Evolutionary conservation across 2,888 invertebrate genomes (phyloP).

Genomic region (Eupithecia dodoneata): DNA sequence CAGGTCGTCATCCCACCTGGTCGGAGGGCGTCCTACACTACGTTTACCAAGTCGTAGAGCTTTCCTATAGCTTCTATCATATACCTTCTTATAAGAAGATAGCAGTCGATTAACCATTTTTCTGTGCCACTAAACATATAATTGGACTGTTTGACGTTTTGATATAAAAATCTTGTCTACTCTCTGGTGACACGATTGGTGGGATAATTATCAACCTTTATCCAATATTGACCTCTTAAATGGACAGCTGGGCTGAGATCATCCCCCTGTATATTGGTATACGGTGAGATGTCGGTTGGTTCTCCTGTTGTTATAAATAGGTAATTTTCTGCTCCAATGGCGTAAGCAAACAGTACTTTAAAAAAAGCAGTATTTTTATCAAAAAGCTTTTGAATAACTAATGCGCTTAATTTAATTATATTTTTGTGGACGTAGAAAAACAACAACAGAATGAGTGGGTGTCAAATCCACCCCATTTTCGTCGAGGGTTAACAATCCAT

Average conservation of each 20-base stretch:
- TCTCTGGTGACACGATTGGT: background rate
- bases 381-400: background rate
- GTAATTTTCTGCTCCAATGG: background rate
- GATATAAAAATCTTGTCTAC: background rate
- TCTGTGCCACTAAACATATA: background rate
- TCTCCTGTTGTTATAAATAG: background rate
- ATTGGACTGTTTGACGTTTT: too few species aligned
- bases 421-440: slow-evolving; percentile 9
- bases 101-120: background rate
- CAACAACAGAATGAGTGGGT: slow-evolving; percentile 20
- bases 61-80: too few species aligned
- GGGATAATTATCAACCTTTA: background rate
- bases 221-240: background rate
- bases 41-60: too few species aligned
- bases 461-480: slow-evolving; percentile 24
- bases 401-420: background rate
- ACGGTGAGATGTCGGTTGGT: background rate
- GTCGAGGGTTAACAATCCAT: slow-evolving; percentile 20
- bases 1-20: too few species aligned
- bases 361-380: background rate
- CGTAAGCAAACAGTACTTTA: background rate
- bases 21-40: too few species aligned
- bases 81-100: too few species aligned
- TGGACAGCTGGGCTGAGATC: background rate
- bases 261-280: background rate